A percentile compares a stretch with the other conserved stretches of the same genome.
Conservation (phyloP, 2,888 invertebrate species). For the Sarcophaga caerulescens region DNA sequence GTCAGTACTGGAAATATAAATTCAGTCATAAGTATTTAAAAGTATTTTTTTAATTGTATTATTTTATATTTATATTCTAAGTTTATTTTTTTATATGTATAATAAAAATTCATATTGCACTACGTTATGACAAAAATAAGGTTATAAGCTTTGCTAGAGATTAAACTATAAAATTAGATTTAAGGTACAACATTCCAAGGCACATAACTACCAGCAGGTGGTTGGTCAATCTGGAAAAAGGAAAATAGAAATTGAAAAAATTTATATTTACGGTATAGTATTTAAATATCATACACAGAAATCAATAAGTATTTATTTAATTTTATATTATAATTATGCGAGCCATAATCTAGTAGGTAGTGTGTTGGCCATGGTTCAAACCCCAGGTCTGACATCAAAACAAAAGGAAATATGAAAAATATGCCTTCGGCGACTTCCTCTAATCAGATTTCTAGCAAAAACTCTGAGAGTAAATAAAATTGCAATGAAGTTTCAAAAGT, state of each 20-base stretch:
- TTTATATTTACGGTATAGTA: background rate
- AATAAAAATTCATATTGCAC: background rate
- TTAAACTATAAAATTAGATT: constrained; percentile 43
- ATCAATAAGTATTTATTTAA: background rate
- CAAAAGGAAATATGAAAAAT: too few relatives aligned
- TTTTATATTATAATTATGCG: background rate
- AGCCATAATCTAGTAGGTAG: background rate
- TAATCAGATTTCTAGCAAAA: too few relatives aligned
- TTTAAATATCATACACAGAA: background rate
- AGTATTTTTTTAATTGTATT: background rate
- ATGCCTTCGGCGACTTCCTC: too few relatives aligned
- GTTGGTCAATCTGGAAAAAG: constrained; percentile 82
- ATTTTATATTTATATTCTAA: background rate
- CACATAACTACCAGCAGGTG: constrained; percentile 83
- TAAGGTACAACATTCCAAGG: constrained; percentile 87
- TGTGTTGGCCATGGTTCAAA: too few relatives aligned
- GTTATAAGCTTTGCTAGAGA: too few relatives aligned
- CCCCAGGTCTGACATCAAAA: too few relatives aligned
- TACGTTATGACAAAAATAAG: background rate
- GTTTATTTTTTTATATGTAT: background rate
- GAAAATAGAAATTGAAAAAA: constrained; percentile 70
- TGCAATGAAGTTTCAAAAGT: too few relatives aligned
- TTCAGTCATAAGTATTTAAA: constrained; percentile 19
- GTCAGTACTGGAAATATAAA: constrained; percentile 1
- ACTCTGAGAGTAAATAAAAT: too few relatives aligned